Base-by-base conservation (phyloP, 2,888 invertebrate genomes). In the Pristionchus mayeri region DNA sequence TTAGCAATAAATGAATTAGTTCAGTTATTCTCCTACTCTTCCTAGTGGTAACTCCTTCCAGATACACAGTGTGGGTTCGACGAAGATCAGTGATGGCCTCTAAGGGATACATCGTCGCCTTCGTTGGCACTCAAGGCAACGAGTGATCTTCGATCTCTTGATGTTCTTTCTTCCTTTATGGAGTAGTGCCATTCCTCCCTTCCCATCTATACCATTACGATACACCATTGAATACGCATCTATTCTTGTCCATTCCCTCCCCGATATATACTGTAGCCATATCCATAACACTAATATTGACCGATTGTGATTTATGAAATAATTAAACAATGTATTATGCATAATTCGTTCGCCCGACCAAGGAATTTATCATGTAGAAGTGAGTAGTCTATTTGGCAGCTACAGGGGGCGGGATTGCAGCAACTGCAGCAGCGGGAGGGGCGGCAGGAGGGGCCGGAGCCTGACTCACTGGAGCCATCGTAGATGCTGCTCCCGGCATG, bases 1-100 rank as follows among this genome's bases (percentile, higher is more conserved):
- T n/a, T n/a, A n/a, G n/a, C n/a, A n/a, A n/a, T n/a, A n/a, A n/a
- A n/a, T n/a, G n/a, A n/a, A n/a, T n/a, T n/a, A n/a, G n/a, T n/a
- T n/a, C n/a, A n/a, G n/a, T n/a, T n/a, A n/a, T n/a, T n/a, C n/a
- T n/a, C 24, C 44, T 48, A 44, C 76, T 18, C 27, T 86, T 85
- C 44, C 67, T 48, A 21, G n/a, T 16, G 13, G 13, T n/a, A 24
- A 27, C 27, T 16, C 1, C 13, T 2, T 37, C 82, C 40, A 89
- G 90, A 78, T 92, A 92, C 86, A 90, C 92, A 4, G 91, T 92
- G 11, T 92, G 92, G 92, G 91, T 92, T 18, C 88, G 92, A 37
- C 90, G 91, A 34, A 89, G 92, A n/a, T 91, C 91, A 3, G 88
- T 92, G 44, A 92, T 92, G 91, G 91, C 92, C 7, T 90, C 91